Percentiles rank a stretch among this genome's conserved stretches.
phyloP scores from a whole-genome alignment of 2,797 vertebrate species.

The Tauraco hartlaubi region DNA sequence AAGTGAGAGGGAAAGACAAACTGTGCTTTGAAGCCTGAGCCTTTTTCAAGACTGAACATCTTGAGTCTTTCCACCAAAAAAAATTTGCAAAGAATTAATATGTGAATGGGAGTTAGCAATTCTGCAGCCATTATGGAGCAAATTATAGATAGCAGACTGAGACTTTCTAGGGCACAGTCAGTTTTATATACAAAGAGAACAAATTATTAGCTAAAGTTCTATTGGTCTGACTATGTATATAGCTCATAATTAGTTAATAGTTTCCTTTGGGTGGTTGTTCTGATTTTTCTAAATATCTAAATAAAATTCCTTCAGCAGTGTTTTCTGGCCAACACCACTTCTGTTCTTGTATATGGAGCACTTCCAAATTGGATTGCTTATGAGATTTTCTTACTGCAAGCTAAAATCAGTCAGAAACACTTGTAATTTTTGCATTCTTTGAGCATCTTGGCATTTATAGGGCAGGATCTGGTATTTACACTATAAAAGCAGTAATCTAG shows the following conservation, averaged over 20 bases:
- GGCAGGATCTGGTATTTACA: neutral
- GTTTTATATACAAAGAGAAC: neutral
- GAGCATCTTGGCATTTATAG: neutral
- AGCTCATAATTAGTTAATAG: neutral
- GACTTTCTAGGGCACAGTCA: neutral
- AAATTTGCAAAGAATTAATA: constrained; percentile 37
- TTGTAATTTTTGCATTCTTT: constrained; percentile 6
- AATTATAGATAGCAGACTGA: neutral
- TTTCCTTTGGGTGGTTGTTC: neutral
- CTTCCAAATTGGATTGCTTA: constrained; percentile 5
- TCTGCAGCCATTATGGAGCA: neutral
- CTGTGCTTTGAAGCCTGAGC: neutral
- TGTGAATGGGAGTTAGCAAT: neutral
- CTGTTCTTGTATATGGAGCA: neutral
- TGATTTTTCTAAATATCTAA: neutral
- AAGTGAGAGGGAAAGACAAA: neutral
- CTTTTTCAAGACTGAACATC: neutral
- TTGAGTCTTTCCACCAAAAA: neutral
- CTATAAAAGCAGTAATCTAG: neutral
- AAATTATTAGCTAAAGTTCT: neutral
- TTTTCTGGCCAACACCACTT: neutral
- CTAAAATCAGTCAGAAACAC: constrained; percentile 7
- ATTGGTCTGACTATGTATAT: neutral
- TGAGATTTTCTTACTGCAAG: neutral
- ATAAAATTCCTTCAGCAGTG: neutral